phyloP scores from a whole-genome alignment of 1,140 invertebrate species.

The Pogonomyrmex barbatus region DNA sequence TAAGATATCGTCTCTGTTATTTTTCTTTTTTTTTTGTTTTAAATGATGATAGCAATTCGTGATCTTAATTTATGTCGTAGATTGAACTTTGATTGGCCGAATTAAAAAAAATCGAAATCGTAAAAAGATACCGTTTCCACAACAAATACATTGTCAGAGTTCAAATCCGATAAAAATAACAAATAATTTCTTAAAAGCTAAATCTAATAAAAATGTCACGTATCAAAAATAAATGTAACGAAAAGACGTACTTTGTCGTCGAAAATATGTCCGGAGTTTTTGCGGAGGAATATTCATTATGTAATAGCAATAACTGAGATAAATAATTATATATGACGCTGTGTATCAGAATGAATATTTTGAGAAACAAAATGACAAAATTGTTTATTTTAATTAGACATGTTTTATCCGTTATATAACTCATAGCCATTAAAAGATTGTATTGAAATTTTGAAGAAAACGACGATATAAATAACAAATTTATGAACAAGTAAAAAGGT shows the following conservation, averaged over 20 bases:
- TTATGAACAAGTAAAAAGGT: background rate
- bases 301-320: slow-evolving; percentile 17
- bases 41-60: background rate
- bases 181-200: slow-evolving; percentile 10
- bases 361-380: slow-evolving; percentile 19
- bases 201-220: slow-evolving; percentile 15
- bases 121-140: background rate
- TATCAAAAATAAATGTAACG: slow-evolving; percentile 35
- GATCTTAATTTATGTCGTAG: slow-evolving; percentile 24
- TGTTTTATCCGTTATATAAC: background rate
- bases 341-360: slow-evolving; percentile 20
- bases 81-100: background rate
- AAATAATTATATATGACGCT: slow-evolving; percentile 43
- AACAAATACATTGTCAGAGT: slow-evolving; percentile 21
- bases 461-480: background rate
- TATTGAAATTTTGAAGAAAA: background rate
- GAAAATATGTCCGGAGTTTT: background rate
- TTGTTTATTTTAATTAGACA: slow-evolving; percentile 29
- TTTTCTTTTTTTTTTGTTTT: background rate
- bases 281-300: background rate
- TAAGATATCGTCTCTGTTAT: slow-evolving; percentile 4
- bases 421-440: background rate
- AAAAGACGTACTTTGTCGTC: slow-evolving; percentile 15
- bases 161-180: background rate
- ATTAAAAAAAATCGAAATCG: background rate